phyloP scores from a whole-genome alignment of 2,888 invertebrate species.

The Oxytorus armatus region DNA sequence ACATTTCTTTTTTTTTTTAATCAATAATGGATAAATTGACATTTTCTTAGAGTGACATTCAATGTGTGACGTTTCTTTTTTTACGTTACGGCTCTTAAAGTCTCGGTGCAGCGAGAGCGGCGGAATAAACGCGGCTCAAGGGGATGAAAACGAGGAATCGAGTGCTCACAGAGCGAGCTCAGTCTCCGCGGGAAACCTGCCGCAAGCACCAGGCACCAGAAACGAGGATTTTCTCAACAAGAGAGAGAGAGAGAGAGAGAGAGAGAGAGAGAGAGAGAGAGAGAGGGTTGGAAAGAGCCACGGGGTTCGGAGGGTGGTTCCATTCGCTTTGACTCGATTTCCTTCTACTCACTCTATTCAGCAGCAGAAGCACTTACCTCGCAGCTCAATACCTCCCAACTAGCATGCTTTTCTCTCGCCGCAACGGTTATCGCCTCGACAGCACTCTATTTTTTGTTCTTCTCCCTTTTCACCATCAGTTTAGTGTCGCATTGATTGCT shows the following conservation, averaged over 20 bases:
- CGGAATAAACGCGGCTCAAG: constrained; percentile 40
- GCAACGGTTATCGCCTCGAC: constrained; percentile 52
- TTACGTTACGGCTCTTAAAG: constrained; percentile 3
- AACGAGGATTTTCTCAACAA: constrained; percentile 64
- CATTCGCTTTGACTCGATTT: constrained; percentile 67
- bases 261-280: constrained; percentile 11
- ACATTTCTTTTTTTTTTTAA: too few species aligned
- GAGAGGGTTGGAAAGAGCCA: neutral
- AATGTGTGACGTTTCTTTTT: constrained; percentile 2
- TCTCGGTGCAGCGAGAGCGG: constrained; percentile 9
- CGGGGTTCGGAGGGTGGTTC: constrained; percentile 45
- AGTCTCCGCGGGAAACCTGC: constrained; percentile 26
- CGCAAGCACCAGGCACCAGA: constrained; percentile 29
- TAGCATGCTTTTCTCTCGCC: constrained; percentile 57
- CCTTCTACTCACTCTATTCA: constrained; percentile 61
- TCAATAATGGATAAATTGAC: too few species aligned
- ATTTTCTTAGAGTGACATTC: neutral
- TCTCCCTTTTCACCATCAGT: neutral
- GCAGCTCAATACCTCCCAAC: constrained; percentile 58
- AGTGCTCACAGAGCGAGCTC: constrained; percentile 45
- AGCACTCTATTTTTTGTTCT: constrained; percentile 21
- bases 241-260: constrained; percentile 13
- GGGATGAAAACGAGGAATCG: constrained; percentile 62
- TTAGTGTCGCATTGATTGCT: constrained; percentile 26
- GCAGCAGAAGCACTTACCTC: constrained; percentile 60